A percentile compares a stretch with the other conserved stretches of the same genome.
Evolutionary conservation across 2,797 vertebrate genomes (phyloP).

Genomic region (Oceanodroma leucorhoa): DNA sequence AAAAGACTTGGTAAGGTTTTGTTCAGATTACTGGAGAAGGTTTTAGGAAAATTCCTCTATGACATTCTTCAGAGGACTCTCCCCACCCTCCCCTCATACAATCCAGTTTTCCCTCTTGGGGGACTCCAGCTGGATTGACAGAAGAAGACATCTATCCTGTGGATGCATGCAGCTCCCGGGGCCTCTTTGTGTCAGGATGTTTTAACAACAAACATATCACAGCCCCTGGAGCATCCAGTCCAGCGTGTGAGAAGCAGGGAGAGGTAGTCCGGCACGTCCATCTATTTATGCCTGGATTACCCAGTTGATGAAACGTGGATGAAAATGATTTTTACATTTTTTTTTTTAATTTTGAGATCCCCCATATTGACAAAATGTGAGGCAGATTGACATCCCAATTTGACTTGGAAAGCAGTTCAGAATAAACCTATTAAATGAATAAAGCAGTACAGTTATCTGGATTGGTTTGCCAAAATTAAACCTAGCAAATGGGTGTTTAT

Average conservation of each 20-base stretch:
- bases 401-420: not conserved
- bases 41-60: slow-evolving; percentile 28
- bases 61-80: not conserved
- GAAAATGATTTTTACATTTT: not conserved
- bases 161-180: slow-evolving; percentile 24
- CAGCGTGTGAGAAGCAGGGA: not conserved
- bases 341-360: not conserved
- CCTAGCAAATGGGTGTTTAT: not conserved
- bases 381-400: not conserved
- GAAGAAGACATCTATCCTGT: slow-evolving; percentile 41
- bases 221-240: slow-evolving; percentile 56
- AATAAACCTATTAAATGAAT: not conserved
- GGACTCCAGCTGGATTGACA: slow-evolving; percentile 34
- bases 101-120: not conserved
- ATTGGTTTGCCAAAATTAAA: not conserved
- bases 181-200: slow-evolving; percentile 60
- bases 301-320: fast-evolving
- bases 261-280: not conserved
- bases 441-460: not conserved
- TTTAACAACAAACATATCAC: slow-evolving; percentile 74
- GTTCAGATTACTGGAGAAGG: not conserved
- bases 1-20: not conserved
- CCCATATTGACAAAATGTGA: not conserved
- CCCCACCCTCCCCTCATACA: not conserved
- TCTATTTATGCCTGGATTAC: not conserved